These are phyloP conservation scores for Herminia tarsipennalis DNA, from an alignment of 2,888 invertebrate genomes.

Conservation along the genomic window DNA sequence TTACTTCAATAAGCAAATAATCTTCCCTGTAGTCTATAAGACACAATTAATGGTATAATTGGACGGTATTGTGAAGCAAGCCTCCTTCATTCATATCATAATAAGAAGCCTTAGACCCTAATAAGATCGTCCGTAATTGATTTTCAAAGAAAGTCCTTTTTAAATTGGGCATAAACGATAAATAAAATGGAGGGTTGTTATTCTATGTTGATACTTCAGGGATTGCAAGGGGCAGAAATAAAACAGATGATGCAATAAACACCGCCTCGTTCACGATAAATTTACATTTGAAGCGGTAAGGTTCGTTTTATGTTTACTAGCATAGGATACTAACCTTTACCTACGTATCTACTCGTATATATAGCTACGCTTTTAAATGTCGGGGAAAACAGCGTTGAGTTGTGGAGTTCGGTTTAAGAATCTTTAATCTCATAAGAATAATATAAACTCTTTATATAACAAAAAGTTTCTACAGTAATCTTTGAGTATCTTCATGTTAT, in stretches of 20 bases:
- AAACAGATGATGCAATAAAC: slow-evolving; percentile 28
- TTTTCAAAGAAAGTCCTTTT: slow-evolving; percentile 46
- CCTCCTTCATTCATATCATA: slow-evolving; percentile 33
- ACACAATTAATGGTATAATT: slow-evolving; percentile 34
- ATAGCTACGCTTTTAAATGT: too few species aligned
- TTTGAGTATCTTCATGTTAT: too few species aligned
- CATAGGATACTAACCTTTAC: slow-evolving; percentile 7
- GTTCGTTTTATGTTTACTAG: not conserved
- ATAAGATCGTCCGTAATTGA: slow-evolving; percentile 49
- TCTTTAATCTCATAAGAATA: too few species aligned
- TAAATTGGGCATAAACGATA: slow-evolving; percentile 39
- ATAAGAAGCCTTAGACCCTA: slow-evolving; percentile 29
- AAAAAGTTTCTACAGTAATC: too few species aligned
- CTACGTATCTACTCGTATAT: not conserved
- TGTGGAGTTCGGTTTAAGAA: too few species aligned
- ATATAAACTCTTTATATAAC: too few species aligned
- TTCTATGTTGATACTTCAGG: slow-evolving; percentile 31
- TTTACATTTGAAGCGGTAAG: slow-evolving; percentile 30
- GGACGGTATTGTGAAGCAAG: slow-evolving; percentile 33
- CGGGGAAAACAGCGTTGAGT: too few species aligned
- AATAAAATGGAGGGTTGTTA: slow-evolving; percentile 31
- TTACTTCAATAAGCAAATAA: slow-evolving; percentile 27
- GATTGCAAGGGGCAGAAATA: slow-evolving; percentile 12
- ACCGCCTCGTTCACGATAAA: slow-evolving; percentile 20
- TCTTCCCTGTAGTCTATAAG: slow-evolving; percentile 19